Evolutionary conservation across 2,797 vertebrate species (phyloP).

Genomic region (Syndactyla subalaris): DNA sequence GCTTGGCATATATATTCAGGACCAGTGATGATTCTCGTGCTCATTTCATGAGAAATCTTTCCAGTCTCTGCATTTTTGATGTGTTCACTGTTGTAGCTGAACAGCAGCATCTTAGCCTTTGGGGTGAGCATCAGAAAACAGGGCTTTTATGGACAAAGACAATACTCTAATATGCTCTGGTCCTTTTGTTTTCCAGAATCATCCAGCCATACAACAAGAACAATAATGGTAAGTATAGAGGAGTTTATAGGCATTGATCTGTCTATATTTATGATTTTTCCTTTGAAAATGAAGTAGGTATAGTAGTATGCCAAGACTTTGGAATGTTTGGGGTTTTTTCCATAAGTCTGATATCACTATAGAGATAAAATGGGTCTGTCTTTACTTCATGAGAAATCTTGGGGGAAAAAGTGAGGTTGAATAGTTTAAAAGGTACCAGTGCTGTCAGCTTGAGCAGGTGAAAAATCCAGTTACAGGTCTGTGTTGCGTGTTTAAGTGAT

Average conservation of each 20-base stretch:
- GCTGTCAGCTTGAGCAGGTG: not conserved
- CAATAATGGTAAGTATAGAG: slow-evolving; percentile 82
- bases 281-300: not conserved
- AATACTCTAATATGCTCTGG: not conserved
- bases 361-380: not conserved
- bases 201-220: slow-evolving; percentile 80
- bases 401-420: not conserved
- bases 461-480: not conserved
- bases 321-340: not conserved
- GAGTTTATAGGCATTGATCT: not conserved
- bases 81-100: not conserved
- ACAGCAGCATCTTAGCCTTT: not conserved
- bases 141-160: not conserved
- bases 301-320: not conserved
- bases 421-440: not conserved
- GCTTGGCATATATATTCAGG: not conserved
- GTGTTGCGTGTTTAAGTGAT: not conserved
- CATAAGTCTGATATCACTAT: not conserved
- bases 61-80: not conserved
- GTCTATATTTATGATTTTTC: not conserved
- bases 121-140: not conserved
- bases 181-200: slow-evolving; percentile 82
- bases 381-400: not conserved
- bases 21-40: not conserved
- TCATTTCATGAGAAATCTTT: not conserved